Evolutionary conservation across 2,797 vertebrate species (phyloP).

Genomic region (Sebastes hubbsi): DNA sequence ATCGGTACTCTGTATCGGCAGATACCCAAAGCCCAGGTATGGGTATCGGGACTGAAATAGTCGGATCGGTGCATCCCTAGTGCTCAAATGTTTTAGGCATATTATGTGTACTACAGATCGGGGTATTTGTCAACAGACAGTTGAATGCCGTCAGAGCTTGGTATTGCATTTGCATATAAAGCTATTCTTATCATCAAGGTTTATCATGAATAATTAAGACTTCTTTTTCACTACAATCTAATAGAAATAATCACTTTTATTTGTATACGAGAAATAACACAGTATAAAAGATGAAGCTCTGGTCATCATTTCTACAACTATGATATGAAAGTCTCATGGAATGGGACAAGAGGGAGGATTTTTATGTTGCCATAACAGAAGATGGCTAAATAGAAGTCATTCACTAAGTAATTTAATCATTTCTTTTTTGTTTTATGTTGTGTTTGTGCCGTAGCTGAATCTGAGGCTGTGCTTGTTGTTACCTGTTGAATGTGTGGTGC

Average conservation of each 20-base stretch:
- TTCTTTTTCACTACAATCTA: background rate
- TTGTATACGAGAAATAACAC: background rate
- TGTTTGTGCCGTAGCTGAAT: background rate
- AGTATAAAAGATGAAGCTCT: background rate
- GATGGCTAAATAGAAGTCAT: background rate
- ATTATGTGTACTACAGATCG: background rate
- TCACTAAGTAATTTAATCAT: background rate
- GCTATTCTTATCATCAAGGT: background rate
- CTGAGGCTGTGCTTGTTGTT: background rate
- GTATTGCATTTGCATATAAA: background rate
- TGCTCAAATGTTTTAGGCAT: background rate
- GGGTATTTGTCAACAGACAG: background rate
- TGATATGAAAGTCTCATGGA: background rate
- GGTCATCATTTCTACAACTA: background rate
- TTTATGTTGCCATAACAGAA: background rate
- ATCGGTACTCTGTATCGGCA: too few relatives aligned
- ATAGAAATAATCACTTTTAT: background rate
- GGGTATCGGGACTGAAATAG: too few relatives aligned
- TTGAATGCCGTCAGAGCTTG: background rate
- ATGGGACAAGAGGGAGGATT: background rate
- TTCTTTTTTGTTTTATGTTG: background rate
- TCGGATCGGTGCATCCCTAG: too few relatives aligned
- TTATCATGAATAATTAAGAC: background rate
- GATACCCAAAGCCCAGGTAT: too few relatives aligned
- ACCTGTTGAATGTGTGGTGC: background rate